A percentile compares a stretch with the other conserved stretches of the same genome.
Conservation (phyloP, 2,888 invertebrate species). For the Pomacea canaliculata region DNA sequence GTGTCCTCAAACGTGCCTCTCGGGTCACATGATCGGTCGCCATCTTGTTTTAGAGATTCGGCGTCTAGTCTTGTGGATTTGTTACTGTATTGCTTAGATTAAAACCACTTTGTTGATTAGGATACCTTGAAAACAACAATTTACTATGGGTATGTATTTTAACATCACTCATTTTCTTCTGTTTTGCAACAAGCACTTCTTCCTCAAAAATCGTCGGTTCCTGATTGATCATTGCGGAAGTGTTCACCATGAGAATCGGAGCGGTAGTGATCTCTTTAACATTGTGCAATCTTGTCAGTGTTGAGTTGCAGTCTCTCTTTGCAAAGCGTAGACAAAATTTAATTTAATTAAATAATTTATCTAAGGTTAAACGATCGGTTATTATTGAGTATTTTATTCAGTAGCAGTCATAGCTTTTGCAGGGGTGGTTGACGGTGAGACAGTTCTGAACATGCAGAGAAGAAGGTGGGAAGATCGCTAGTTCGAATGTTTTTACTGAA, state of each 20-base stretch:
- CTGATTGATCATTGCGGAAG: slow-evolving; percentile 10
- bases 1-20: slow-evolving; percentile 14
- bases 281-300: too few relatives aligned
- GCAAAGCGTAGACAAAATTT: too few relatives aligned
- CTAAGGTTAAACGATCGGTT: not conserved
- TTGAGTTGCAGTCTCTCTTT: too few relatives aligned
- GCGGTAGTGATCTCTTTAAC: not conserved
- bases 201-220: too few relatives aligned
- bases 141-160: slow-evolving; percentile 16
- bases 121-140: not conserved
- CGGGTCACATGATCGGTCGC: slow-evolving; percentile 23
- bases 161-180: not conserved
- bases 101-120: slow-evolving; percentile 3
- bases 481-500: too few relatives aligned
- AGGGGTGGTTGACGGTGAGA: too few relatives aligned
- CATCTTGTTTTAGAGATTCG: slow-evolving; percentile 17
- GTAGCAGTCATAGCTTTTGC: too few relatives aligned
- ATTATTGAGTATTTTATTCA: not conserved
- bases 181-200: too few relatives aligned
- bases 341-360: not conserved
- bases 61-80: slow-evolving; percentile 8
- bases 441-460: too few relatives aligned
- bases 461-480: too few relatives aligned
- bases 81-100: not conserved
- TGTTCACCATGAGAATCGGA: slow-evolving; percentile 1